Evolutionary conservation across 30 jellyfish, hydroid and myxozoan species (phyloP).

Genomic region (Aurelia aurita): DNA sequence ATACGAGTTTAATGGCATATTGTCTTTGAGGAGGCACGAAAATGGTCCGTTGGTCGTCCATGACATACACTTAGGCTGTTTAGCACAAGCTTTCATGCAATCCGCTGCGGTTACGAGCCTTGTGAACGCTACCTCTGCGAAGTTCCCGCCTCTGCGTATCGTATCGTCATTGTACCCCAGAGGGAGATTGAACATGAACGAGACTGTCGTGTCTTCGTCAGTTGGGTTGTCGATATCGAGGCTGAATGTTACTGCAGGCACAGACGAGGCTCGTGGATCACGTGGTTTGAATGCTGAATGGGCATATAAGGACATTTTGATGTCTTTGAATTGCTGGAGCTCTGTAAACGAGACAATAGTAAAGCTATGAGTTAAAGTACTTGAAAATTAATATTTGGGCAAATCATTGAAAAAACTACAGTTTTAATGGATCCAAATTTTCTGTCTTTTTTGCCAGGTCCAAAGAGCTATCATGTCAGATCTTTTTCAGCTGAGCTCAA

Average conservation of each 20-base stretch:
- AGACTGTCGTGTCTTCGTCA: constrained; percentile 77
- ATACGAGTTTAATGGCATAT: constrained; percentile 93
- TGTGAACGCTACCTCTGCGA: constrained; percentile 89
- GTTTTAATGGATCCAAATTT: no score
- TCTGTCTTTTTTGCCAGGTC: no score
- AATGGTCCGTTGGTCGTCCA: constrained; percentile 99
- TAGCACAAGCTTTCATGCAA: constrained; percentile 97
- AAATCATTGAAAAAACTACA: no score
- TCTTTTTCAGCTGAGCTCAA: no score
- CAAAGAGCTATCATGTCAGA: no score
- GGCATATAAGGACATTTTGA: constrained; percentile 82
- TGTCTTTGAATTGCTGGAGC: constrained; percentile 68
- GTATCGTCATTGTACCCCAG: constrained; percentile 97
- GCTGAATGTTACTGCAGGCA: constrained; percentile 91
- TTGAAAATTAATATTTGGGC: background rate
- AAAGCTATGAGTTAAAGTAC: background rate
- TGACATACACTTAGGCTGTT: constrained; percentile 88
- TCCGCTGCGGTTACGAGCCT: constrained; percentile 93
- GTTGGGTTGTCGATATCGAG: constrained; percentile 87
- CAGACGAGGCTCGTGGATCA: constrained; percentile 84
- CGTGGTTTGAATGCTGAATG: constrained; percentile 94
- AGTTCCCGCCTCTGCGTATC: constrained; percentile 92
- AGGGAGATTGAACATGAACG: constrained; percentile 90
- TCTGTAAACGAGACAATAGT: constrained; percentile 24
- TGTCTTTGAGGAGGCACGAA: constrained; percentile 95